Base-by-base conservation (phyloP, 2,113 vertebrate species). In the Tylochromis polylepis region DNA sequence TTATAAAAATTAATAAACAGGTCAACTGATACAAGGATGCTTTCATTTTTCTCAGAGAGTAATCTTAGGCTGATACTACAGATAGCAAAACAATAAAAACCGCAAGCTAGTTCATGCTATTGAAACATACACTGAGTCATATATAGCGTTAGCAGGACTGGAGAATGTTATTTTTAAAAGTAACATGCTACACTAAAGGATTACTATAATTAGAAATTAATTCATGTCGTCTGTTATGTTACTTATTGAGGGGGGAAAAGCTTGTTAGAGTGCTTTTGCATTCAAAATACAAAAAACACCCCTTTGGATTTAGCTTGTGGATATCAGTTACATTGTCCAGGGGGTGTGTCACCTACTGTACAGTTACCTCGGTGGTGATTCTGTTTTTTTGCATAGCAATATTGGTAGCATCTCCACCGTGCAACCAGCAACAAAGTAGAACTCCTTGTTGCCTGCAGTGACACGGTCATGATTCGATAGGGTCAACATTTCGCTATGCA, bases 161-260 rank as follows among this genome's bases (percentile, higher is more conserved):
- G 65, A 36, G 27, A 46, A 72, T 18, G 22, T 1, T 46, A 72
- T 22, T 18, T 2, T 72, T 46, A 72, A 72, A 27, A 46, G 22
- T 16, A 3, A 15, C 0, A 0, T 18, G 38, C 14, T 72, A 46
- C 41, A 43, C 22, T 27, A 11, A 14, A 46, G 8, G 38, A 46
- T 70, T 70, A 43, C 38, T 43, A 46, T 4, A 24, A 43, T 70
- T 70, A 46, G 46, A 72, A 70, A 70, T 9, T 3, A 10, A 70
- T 24, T 3, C 36, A 16, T 11, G 24, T 43, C 5, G 43, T 41
- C 12, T 27, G 38, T 46, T 67, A 0, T 67, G 11, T 41, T 43
- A 43, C 8, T 24, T 4, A 16, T 4, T 24, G 49, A 8, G 16
- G 16, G 2, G 18, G 3, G 7, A 46, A 46, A 14, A 46, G n/a